Conservation (phyloP, 2,888 invertebrate species). For the Drosophila fungiperda region DNA sequence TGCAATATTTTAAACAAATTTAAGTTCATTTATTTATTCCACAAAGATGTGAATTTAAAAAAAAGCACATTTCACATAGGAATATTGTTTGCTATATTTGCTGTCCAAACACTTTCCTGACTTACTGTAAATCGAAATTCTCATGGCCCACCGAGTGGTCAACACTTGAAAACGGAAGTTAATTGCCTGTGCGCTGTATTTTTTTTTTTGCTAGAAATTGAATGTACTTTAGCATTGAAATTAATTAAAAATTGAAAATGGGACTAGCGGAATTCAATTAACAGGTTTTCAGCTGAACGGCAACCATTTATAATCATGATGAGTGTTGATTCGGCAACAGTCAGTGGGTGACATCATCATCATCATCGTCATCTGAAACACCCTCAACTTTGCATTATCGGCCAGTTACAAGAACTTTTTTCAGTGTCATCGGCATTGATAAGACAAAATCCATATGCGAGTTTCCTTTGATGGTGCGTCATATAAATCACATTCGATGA, state of each 20-base stretch:
- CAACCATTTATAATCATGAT: slow-evolving; percentile 3
- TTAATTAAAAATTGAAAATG: slow-evolving; percentile 48
- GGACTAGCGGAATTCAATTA: slow-evolving; percentile 37
- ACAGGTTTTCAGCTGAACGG: slow-evolving; percentile 14
- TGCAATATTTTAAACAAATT: not conserved
- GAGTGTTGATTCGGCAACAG: not conserved
- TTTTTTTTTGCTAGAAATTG: not conserved
- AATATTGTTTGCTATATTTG: not conserved
- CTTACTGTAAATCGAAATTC: not conserved
- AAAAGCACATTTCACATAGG: not conserved
- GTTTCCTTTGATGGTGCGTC: slow-evolving; percentile 41
- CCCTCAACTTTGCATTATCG: slow-evolving; percentile 23
- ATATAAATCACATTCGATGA: slow-evolving; percentile 14
- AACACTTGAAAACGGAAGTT: slow-evolving; percentile 53
- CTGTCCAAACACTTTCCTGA: not conserved
- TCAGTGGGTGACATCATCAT: slow-evolving; percentile 32
- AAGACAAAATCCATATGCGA: slow-evolving; percentile 21
- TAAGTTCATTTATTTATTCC: not conserved
- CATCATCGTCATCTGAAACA: not conserved
- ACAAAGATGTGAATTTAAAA: not conserved
- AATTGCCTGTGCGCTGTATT: slow-evolving; percentile 40
- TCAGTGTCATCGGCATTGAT: slow-evolving; percentile 33
- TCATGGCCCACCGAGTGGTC: slow-evolving; percentile 1
- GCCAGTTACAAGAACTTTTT: slow-evolving; percentile 35
- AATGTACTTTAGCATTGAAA: slow-evolving; percentile 4